Evolutionary conservation across 2,797 vertebrate genomes (phyloP), one percentile per base, ranked within the genome.

Genomic region (Sebastes kiyomatsui): DNA sequence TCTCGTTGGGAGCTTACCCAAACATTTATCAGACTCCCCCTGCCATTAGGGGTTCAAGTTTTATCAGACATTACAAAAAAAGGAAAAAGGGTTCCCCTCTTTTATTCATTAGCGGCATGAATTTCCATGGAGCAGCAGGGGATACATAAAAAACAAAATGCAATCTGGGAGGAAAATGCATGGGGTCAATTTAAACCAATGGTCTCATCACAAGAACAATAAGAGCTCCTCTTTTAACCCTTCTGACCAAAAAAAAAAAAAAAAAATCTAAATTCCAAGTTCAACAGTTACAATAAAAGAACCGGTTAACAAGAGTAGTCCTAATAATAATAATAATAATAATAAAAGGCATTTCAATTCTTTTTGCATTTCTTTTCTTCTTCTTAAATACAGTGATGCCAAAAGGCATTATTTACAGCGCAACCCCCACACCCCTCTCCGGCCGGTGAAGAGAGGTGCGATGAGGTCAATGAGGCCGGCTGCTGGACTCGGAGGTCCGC

Each of bases 401-500:
- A 75, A 86, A 58, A 54, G 93, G 89, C 88, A 77, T 91, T 95
- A 94, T 94, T 92, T 94, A 95, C 93, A 95, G 86, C 82, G 11
- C 71, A 55, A 83, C 73, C 80, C 80, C 82, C 77, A 81, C 90
- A 81, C 81, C 86, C 91, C 94, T 88, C 86, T 93, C 90, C 83
- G 67, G 77, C 75, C 66, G n/a, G 78, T 52, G 87, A 88, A 92
- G 91, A 87, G 93, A 91, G 93, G 91, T 89, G 87, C 6, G 62
- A 65, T 27, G 54, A 79, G 90, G 96, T 99, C 98, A 99, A 88
- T 99, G 98, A 2, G 98, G 99, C 76, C 97, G 96, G 94, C 98
- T 98, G 96, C 97, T 98, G 71, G 99, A 98, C 92, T 99, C 99
- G 0, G 97, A 98, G 7, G 96, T 90, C 91, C 96, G 96, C 79